Conservation (phyloP, 2,797 vertebrate species). For the Enteromius afrohamiltoni region DNA sequence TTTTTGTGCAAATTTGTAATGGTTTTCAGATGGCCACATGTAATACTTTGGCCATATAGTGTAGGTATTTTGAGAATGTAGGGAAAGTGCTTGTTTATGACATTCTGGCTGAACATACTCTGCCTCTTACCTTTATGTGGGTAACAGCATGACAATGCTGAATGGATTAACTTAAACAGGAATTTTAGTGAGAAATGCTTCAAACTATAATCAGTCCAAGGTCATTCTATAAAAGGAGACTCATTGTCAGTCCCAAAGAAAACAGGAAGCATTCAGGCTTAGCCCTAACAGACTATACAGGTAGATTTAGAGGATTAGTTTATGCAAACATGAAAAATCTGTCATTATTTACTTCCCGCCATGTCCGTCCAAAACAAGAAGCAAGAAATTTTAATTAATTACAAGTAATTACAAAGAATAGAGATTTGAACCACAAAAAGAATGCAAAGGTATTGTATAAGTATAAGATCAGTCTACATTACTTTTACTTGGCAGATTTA, state of each 20-base stretch:
- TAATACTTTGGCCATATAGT: not conserved
- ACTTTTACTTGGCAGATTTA: not conserved
- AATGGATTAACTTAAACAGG: slow-evolving; percentile 10
- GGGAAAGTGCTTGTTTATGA: not conserved
- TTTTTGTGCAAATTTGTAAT: not conserved
- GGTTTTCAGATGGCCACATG: not conserved
- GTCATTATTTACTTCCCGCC: not conserved
- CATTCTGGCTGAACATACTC: not conserved
- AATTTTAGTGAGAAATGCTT: not conserved
- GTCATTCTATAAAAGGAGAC: not conserved
- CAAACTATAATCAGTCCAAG: slow-evolving; percentile 9
- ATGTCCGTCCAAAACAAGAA: not conserved
- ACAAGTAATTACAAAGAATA: not conserved
- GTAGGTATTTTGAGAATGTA: not conserved
- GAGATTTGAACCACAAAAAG: not conserved
- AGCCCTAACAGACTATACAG: not conserved
- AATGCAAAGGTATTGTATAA: not conserved
- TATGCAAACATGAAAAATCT: not conserved
- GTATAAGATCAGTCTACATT: not conserved
- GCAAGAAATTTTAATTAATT: not conserved
- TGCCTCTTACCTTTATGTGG: not conserved
- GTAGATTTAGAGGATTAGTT: slow-evolving; percentile 11
- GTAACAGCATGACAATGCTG: not conserved
- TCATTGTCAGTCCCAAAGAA: slow-evolving; percentile 2
- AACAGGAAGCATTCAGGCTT: not conserved